Evolutionary conservation across 2,113 vertebrate species (phyloP).

Genomic region (Electrona antarctica): DNA sequence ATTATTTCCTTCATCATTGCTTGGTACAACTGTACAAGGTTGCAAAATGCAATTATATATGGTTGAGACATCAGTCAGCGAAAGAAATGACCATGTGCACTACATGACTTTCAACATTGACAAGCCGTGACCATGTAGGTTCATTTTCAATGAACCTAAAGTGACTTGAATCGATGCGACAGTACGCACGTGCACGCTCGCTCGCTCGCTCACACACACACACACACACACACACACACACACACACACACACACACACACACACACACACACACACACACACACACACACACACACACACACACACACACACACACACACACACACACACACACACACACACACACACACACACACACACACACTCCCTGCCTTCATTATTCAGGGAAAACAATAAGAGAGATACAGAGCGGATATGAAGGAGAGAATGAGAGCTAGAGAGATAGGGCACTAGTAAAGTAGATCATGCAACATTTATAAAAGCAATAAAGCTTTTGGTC

Average conservation of each 20-base stretch:
- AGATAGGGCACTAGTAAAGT: slow-evolving; percentile 33
- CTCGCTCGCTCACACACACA: too few species aligned
- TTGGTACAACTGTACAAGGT: too few species aligned
- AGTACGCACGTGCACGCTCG: not conserved
- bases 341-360: not conserved
- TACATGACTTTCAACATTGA: too few species aligned
- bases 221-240: not conserved
- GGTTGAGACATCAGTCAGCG: too few species aligned
- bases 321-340: not conserved
- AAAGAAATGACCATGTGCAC: too few species aligned
- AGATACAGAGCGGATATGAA: not conserved
- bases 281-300: not conserved
- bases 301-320: too few species aligned
- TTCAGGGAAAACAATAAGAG: not conserved
- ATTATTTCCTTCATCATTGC: too few species aligned
- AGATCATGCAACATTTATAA: slow-evolving; percentile 66
- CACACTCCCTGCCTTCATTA: too few species aligned
- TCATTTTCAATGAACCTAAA: too few species aligned
- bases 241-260: not conserved
- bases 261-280: not conserved
- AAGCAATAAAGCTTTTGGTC: slow-evolving; percentile 53
- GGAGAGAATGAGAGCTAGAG: not conserved
- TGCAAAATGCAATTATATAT: too few species aligned
- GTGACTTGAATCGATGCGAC: not conserved
- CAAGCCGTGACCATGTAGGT: too few species aligned